Base-by-base conservation (phyloP, 2,797 vertebrate genomes). In the Coreius guichenoti region DNA sequence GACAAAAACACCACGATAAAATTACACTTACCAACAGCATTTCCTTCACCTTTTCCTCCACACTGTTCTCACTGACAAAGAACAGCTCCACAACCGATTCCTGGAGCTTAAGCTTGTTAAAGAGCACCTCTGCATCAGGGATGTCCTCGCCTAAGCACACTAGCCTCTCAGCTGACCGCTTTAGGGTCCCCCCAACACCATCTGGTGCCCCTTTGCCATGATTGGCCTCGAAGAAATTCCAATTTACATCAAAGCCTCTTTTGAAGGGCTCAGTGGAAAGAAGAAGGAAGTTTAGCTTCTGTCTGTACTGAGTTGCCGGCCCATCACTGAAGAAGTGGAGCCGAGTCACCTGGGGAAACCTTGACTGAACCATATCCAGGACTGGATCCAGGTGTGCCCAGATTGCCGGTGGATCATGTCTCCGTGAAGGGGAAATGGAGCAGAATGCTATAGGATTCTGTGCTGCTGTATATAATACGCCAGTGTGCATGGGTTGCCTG, bases 101-200 rank as follows among this genome's bases (percentile, higher is more conserved):
- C 33, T 39, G 68, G 8, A 21, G 19, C 33, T 73, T 73, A 23
- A 82, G 68, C 47, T 61, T 82, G 29, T 74, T 23, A 23, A 39
- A 75, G 7, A 76, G 43, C 8, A 4, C 45, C 17, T 67, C 26
- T 21, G 82, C 82, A 83, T 83, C 43, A 14, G 82, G 82, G 23
- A 83, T 54, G 58, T 83, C 82, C 36, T 65, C 73, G 39, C 73
- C 82, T 26, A 49, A 49, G 26, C 72, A 11, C 61, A 83, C 58
- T 21, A 77, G 39, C 56, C 49, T 31, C 43, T 83, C 82, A 23
- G 82, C 82, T 29, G 26, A 29, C 26, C 12, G 3, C n/a, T 63
- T 63, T 26, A 63, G 58, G 23, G 23, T 61, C 23, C 56, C 56
- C n/a, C 58, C n/a, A 61, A 61, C 58, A 61, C 58, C 58, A 61